Evolutionary conservation across 2,113 vertebrate genomes (phyloP).

Genomic region (Macrotis lagotis): DNA sequence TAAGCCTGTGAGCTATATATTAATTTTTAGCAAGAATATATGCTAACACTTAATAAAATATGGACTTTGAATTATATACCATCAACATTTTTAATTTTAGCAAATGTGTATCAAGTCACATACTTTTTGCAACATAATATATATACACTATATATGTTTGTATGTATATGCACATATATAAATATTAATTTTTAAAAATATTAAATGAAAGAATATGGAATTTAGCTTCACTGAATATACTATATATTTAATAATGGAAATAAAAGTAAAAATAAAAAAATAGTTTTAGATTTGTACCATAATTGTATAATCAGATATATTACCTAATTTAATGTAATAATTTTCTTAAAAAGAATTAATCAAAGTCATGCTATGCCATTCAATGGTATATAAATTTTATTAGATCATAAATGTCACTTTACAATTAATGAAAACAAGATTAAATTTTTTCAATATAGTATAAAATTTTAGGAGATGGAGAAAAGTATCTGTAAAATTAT

Average conservation of each 20-base stretch:
- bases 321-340: slow-evolving; percentile 60
- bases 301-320: background rate
- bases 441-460: slow-evolving; percentile 74
- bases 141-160: background rate
- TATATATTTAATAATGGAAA: slow-evolving; percentile 4
- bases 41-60: background rate
- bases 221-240: background rate
- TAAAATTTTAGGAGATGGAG: slow-evolving; percentile 64
- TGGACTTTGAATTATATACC: background rate
- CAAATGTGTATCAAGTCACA: background rate
- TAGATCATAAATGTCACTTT: slow-evolving; percentile 74
- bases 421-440: slow-evolving; percentile 70
- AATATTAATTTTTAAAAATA: too few relatives aligned
- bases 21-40: slow-evolving; percentile 13
- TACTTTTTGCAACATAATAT: background rate
- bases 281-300: background rate
- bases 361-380: slow-evolving; percentile 71
- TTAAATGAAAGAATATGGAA: background rate
- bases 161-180: background rate
- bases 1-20: slow-evolving; percentile 44
- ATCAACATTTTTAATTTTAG: background rate
- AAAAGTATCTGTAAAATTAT: slow-evolving; percentile 68
- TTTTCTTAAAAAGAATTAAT: slow-evolving; percentile 68
- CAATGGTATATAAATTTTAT: slow-evolving; percentile 74
- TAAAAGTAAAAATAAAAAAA: background rate